Evolutionary conservation across 2,113 vertebrate species (phyloP), one percentile per base, ranked within the genome.

Genomic region (Copsychus sechellarum): DNA sequence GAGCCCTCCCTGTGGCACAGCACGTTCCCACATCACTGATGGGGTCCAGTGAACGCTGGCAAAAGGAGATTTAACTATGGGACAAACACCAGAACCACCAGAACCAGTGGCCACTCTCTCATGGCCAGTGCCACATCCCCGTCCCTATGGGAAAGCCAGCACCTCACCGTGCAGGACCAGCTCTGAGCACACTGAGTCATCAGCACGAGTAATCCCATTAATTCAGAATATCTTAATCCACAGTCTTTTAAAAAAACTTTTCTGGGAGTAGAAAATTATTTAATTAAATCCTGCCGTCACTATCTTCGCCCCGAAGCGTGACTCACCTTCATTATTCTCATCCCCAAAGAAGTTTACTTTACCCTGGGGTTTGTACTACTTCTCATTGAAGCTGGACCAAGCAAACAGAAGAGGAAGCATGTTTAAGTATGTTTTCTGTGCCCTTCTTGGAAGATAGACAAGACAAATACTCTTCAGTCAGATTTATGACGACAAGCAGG

Each of bases 391-490:
- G 81, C 81, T 81, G 89, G 90, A 95, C 91, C 86, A 92, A 91
- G 97, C 93, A 97, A 97, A 97, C 96, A 97, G 95, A 43, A 95
- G 74, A 97, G 97, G 96, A 98, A 96, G 94, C 94, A 96, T 95
- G 96, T 94, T 97, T 89, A 96, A 97, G 96, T 96, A 82, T 96
- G 97, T 96, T 97, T 95, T 93, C 95, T 96, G 90, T 97, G 96
- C 90, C 45, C 97, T 97, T 97, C 96, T 97, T 98, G 97, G 97
- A 97, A 96, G 91, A 95, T 0, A 87, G 95, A 98, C 97, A 97
- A 98, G 87, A 96, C 90, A 98, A 98, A 98, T 96, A 97, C 92
- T 96, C 95, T 77, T 93, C 93, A 97, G 97, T 96, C 96, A 98
- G 96, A 97, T 97, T 97, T 97, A 97, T 97, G 97, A 97, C 93